phyloP scores from a whole-genome alignment of 2,888 invertebrate species.

The Nemapogon koenigi region DNA sequence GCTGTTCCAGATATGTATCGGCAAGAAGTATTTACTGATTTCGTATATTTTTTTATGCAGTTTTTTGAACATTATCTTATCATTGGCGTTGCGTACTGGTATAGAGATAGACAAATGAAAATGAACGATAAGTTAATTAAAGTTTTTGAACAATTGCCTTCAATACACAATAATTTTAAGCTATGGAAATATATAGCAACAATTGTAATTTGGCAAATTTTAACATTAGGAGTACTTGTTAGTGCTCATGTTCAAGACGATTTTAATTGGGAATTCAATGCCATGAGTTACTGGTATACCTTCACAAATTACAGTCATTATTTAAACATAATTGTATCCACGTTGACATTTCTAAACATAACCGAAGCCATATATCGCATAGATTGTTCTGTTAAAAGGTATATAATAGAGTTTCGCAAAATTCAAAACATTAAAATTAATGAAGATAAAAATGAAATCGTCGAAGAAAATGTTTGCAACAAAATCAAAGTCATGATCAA shows the following conservation, averaged over 20 bases:
- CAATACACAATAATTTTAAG: constrained; percentile 1
- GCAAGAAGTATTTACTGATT: background rate
- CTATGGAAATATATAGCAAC: background rate
- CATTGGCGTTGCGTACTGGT: background rate
- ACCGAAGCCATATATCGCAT: background rate
- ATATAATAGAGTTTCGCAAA: too few relatives aligned
- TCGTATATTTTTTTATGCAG: background rate
- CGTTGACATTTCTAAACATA: background rate
- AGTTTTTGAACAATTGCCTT: background rate
- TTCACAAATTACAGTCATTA: background rate
- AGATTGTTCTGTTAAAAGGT: background rate
- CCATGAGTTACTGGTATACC: background rate
- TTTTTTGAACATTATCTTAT: background rate
- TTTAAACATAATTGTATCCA: background rate
- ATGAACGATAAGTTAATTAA: constrained; percentile 1
- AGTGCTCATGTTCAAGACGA: background rate
- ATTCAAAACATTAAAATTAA: constrained; percentile 1
- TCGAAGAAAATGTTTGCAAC: background rate
- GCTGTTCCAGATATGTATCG: background rate
- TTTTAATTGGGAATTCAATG: background rate
- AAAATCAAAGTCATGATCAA: constrained; percentile 1
- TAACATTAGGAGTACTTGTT: background rate
- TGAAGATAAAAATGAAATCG: too few relatives aligned
- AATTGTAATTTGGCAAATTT: background rate
- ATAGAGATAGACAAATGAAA: background rate